Base-by-base conservation (phyloP, 1,140 invertebrate species). In the Nylanderia fulva region DNA sequence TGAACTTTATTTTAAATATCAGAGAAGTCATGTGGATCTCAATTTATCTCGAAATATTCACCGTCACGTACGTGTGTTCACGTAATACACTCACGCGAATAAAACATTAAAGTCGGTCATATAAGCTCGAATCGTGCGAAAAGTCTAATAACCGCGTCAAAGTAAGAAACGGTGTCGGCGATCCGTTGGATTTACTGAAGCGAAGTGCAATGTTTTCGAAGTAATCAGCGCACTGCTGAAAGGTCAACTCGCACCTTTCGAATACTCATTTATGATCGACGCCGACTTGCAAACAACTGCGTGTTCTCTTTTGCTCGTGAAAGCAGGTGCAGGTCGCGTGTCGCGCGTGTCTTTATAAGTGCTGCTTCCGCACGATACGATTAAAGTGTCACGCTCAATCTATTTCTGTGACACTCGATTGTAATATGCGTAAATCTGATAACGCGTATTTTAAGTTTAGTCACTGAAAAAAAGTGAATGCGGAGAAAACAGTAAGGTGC, bases 241-340 rank as follows among this genome's bases (percentile, higher is more conserved):
- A 89, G 88, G 84, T 88, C 72, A 71, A 42, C 45, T 88, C 84
- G 33, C 84, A 60, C 71, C 84, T 89, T 82, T 61, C 39, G 39
- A 36, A 42, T 68, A 85, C 68, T 56, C 66, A 61, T 72, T 88
- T 84, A 89, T 84, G 77, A 84, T 88, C 66, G 84, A 74, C 39
- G 60, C 58, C 75, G 42, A 66, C 61, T 84, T 83, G 88, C 75
- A 83, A 89, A 89, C 85, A 88, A 52, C 52, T 71, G 24, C 54
- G 84, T 79, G 85, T 89, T 88, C 87, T 21, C 85, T 39, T 88
- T 86, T 64, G 33, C 68, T 27, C 79, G 87, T 61, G 87, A 88
- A 88, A 86, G 83, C 71, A 74, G 64, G 18, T 48, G 69, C 48
- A 5, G 39, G 63, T 77, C 56, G 69, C 77, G 64, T 69, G 75